These are phyloP conservation scores for Leptoteleia sp. DNA, from an alignment of 1,140 invertebrate species.

Conservation along the genomic window DNA sequence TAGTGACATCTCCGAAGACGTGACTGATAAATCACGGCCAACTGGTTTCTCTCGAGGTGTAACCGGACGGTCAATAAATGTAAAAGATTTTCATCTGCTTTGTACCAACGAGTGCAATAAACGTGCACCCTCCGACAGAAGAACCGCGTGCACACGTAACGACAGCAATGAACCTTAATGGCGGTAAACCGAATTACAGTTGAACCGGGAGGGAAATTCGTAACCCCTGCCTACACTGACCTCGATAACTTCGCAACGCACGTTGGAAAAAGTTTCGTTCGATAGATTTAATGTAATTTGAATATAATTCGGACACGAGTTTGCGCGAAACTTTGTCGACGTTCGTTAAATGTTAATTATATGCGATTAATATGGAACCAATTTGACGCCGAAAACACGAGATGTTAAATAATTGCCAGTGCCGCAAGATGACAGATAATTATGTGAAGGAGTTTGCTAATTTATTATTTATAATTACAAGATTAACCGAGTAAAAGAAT, in stretches of 20 bases:
- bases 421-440: too few species aligned
- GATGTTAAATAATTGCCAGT: too few species aligned
- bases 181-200: conserved; percentile 45
- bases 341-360: conserved; percentile 22
- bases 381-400: too few species aligned
- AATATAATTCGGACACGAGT: conserved; percentile 22
- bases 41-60: conserved; percentile 3
- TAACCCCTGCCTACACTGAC: conserved; percentile 4
- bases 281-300: conserved; percentile 24
- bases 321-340: conserved; percentile 6
- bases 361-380: not conserved
- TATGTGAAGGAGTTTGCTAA: too few species aligned
- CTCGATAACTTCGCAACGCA: conserved; percentile 10
- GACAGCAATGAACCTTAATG: conserved; percentile 40
- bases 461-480: too few species aligned
- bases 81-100: conserved; percentile 75
- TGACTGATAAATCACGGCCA: conserved; percentile 68
- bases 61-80: conserved; percentile 70
- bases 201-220: conserved; percentile 16
- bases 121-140: conserved; percentile 23
- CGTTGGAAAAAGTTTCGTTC: conserved; percentile 21
- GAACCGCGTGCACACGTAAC: conserved; percentile 19
- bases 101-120: conserved; percentile 63
- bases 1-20: conserved; percentile 44
- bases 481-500: too few species aligned